These are phyloP conservation scores for Pheosia tremula DNA, from an alignment of 2,888 invertebrate species.

Conservation along the genomic window DNA sequence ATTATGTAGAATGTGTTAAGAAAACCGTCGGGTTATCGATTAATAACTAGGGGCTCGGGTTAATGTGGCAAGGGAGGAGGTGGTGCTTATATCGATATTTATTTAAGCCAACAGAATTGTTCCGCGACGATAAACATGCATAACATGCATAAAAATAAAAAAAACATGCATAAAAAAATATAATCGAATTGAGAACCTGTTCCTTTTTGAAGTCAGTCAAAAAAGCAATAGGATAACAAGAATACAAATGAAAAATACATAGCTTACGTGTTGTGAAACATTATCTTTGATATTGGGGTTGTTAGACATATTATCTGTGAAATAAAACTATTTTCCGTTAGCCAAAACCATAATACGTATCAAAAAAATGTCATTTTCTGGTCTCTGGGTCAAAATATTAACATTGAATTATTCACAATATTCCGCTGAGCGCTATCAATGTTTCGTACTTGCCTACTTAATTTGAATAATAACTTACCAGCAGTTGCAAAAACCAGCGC, in stretches of 20 bases:
- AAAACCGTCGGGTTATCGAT: conserved; percentile 14
- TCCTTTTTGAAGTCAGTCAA: too few species aligned
- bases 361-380: neutral
- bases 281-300: too few species aligned
- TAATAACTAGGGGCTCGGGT: conserved; percentile 10
- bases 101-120: too few species aligned
- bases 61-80: conserved; percentile 11
- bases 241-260: too few species aligned
- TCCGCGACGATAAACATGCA: too few species aligned
- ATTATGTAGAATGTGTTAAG: neutral
- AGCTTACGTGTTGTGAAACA: too few species aligned
- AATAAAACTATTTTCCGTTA: too few species aligned
- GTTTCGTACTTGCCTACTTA: neutral
- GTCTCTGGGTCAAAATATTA: conserved; percentile 8
- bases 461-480: conserved; percentile 23
- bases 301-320: too few species aligned
- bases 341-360: too few species aligned
- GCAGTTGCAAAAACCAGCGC: conserved; percentile 15
- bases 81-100: neutral
- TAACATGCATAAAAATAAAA: neutral
- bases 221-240: too few species aligned
- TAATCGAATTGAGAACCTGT: too few species aligned
- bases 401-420: neutral
- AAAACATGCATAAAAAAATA: too few species aligned
- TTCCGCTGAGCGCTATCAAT: neutral